Conservation (phyloP, 2,113 vertebrate genomes). For the Phylloscopus whistleri region DNA sequence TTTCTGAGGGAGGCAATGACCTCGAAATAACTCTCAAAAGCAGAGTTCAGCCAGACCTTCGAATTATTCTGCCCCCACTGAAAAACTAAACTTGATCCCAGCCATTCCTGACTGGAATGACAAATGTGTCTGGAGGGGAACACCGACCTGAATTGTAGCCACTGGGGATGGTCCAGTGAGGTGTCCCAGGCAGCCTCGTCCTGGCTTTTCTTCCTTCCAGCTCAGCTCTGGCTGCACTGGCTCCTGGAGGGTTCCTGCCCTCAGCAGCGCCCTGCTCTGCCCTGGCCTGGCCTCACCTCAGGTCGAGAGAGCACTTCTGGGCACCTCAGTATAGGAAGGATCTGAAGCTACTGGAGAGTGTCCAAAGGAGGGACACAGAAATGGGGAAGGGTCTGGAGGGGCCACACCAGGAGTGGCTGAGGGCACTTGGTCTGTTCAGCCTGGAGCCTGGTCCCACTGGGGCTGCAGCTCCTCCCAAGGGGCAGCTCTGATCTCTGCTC, state of each 20-base stretch:
- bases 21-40: background rate
- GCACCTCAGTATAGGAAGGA: background rate
- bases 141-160: fast-evolving
- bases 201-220: background rate
- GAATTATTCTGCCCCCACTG: background rate
- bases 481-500: background rate
- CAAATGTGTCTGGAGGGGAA: background rate
- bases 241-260: background rate
- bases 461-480: background rate
- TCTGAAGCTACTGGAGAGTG: background rate
- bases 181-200: background rate
- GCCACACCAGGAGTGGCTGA: fast-evolving
- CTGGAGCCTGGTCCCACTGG: background rate
- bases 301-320: fast-evolving
- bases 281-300: fast-evolving
- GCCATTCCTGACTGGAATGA: background rate
- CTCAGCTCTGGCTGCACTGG: fast-evolving
- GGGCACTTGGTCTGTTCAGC: background rate
- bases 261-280: background rate
- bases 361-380: background rate
- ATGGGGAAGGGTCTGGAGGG: background rate
- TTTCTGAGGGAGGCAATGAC: background rate
- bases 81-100: background rate
- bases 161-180: background rate
- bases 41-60: background rate